Conservation (phyloP, 2,888 invertebrate species). For the Oxycera nigricornis region DNA sequence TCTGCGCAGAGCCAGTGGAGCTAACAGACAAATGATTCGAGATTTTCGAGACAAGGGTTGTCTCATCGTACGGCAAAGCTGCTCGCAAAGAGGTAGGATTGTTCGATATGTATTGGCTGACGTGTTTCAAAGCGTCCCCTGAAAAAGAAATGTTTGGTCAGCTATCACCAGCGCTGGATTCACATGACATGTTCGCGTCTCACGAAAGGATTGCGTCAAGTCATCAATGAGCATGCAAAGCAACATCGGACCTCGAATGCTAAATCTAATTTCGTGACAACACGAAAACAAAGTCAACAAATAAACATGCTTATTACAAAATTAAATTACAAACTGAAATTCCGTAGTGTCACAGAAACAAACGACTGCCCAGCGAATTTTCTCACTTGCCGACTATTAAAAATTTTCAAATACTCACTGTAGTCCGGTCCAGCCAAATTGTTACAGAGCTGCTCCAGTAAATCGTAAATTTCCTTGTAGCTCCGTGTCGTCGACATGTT, state of each 20-base stretch:
- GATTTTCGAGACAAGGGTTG: conserved; percentile 53
- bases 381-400: conserved; percentile 1
- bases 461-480: conserved; percentile 54
- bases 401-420: conserved; percentile 43
- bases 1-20: conserved; percentile 45
- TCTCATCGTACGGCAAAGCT: conserved; percentile 54
- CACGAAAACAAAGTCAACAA: background rate
- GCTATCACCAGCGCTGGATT: background rate
- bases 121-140: conserved; percentile 54
- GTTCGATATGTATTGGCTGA: conserved; percentile 55
- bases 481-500: conserved; percentile 48
- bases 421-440: conserved; percentile 49
- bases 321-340: conserved; percentile 17
- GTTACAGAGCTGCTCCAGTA: conserved; percentile 54
- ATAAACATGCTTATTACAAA: conserved; percentile 5
- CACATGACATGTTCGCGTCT: background rate
- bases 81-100: conserved; percentile 52
- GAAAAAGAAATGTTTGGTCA: conserved; percentile 38
- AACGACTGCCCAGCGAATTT: conserved; percentile 3
- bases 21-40: conserved; percentile 52
- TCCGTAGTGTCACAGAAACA: conserved; percentile 25
- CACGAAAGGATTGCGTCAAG: conserved; percentile 42
- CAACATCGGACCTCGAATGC: conserved; percentile 35
- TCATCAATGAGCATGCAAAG: conserved; percentile 33
- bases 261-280: background rate